Base-by-base conservation (phyloP, 1,140 invertebrate species). In the Leptinotarsa texana region DNA sequence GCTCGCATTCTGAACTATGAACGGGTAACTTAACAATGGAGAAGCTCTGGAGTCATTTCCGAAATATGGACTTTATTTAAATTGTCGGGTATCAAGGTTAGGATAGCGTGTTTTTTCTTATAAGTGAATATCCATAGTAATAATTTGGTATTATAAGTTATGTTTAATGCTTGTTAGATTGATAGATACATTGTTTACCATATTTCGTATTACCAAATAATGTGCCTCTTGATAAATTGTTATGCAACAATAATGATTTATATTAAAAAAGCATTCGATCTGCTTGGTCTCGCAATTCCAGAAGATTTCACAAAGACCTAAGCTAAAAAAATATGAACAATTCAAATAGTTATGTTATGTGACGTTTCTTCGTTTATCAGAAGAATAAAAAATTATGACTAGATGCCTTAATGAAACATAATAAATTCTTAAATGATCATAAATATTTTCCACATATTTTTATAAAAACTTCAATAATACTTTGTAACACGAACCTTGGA, bases 121-220 rank as follows among this genome's bases (percentile, higher is more conserved):
- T 18, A 57, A 57, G 51, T 57, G n/a, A 57, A 57, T 57, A 57
- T 57, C 33, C 51, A 57, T 57, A 57, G 51, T 17, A 57, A 57
- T 57, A 57, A 57, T 57, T 57, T 57, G 33, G 8, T 42, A 57
- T 57, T 57, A 57, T 57, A 57, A 65, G 27, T 65, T 13, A 21
- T 65, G 21, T 74, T 76, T 80, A 51, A 79, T 74, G 76, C 79
- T 79, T 82, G 80, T 75, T 73, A 74, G 75, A 47, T 18, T 76
- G 75, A 69, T 75, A 80, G 71, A 76, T 74, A 77, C 78, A 77
- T 78, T 81, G 78, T 81, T 79, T 70, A 79, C 70, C 75, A 81
- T 79, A 82, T 81, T 82, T 82, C 78, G 83, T 82, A 81, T 82
- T 84, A 84, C 83, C 83, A 84, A 84, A 83, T 79, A 75, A 84